Conservation (phyloP, 1,140 invertebrate species). For the Anoplophora glabripennis region DNA sequence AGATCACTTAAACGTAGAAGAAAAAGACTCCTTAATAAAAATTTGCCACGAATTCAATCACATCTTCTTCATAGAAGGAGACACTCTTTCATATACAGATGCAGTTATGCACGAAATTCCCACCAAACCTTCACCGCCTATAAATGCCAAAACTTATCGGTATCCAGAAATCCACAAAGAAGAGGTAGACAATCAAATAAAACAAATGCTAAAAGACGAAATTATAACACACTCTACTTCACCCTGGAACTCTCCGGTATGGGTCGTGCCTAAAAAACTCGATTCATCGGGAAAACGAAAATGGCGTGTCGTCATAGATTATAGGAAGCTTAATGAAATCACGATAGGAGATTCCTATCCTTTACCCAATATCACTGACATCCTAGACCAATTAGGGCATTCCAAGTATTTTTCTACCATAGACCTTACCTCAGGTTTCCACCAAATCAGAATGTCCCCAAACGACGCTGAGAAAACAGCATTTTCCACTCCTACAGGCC, state of each 20-base stretch:
- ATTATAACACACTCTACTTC: slow-evolving; percentile 35
- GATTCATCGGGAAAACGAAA: slow-evolving; percentile 35
- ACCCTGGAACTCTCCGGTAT: slow-evolving; percentile 38
- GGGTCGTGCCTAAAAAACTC: slow-evolving; percentile 36
- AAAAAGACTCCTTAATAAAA: slow-evolving; percentile 12
- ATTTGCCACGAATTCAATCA: slow-evolving; percentile 13
- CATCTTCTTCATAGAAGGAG: slow-evolving; percentile 14
- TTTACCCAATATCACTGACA: slow-evolving; percentile 53
- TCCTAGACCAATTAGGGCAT: slow-evolving; percentile 47
- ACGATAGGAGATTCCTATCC: slow-evolving; percentile 50
- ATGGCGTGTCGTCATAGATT: slow-evolving; percentile 46
- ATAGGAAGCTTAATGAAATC: slow-evolving; percentile 41
- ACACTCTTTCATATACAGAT: not conserved
- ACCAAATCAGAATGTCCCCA: slow-evolving; percentile 16
- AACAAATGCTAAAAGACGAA: slow-evolving; percentile 36
- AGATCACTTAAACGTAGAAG: slow-evolving; percentile 9
- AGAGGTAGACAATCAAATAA: slow-evolving; percentile 43
- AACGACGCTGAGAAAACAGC: slow-evolving; percentile 19
- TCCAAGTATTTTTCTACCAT: slow-evolving; percentile 47
- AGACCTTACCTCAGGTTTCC: slow-evolving; percentile 37
- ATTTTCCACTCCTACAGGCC: not conserved
- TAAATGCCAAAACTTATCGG: slow-evolving; percentile 37
- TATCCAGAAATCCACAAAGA: slow-evolving; percentile 42
- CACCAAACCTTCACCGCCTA: not conserved
- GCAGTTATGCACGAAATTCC: slow-evolving; percentile 4